These are phyloP conservation scores for Epinephelus malabaricus DNA, from an alignment of 2,797 vertebrate genomes.

Conservation along the genomic window DNA sequence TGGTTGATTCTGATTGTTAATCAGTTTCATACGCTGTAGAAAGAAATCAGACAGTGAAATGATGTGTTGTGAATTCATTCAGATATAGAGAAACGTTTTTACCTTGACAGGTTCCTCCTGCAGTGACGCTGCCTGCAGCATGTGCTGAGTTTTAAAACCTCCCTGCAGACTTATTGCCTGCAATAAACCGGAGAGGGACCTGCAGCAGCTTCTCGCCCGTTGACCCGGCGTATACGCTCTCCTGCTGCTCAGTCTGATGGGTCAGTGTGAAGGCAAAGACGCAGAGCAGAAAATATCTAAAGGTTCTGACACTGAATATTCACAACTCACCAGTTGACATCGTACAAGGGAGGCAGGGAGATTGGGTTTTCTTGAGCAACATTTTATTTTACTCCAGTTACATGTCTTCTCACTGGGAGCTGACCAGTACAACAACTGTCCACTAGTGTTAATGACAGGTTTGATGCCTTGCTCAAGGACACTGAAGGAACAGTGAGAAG, in stretches of 20 bases:
- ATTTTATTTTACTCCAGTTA: too few species aligned
- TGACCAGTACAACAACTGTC: too few species aligned
- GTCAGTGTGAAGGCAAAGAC: not conserved
- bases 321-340: too few species aligned
- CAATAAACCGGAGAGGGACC: conserved; percentile 64
- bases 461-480: too few species aligned
- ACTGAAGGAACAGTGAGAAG: too few species aligned
- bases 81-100: conserved; percentile 62
- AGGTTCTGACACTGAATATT: too few species aligned
- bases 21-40: not conserved
- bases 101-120: conserved; percentile 79
- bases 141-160: conserved; percentile 68
- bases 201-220: not conserved
- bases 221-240: not conserved
- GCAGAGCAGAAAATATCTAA: too few species aligned
- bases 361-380: too few species aligned
- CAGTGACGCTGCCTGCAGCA: conserved; percentile 53
- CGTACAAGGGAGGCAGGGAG: too few species aligned
- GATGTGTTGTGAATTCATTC: conserved; percentile 22
- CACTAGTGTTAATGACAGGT: too few species aligned
- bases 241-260: not conserved
- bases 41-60: conserved; percentile 11
- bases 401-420: too few species aligned
- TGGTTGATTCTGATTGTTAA: not conserved
- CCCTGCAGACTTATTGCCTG: conserved; percentile 60